These are phyloP conservation scores for Tiliqua scincoides DNA, from an alignment of 2,113 vertebrate species.

Conservation along the genomic window DNA sequence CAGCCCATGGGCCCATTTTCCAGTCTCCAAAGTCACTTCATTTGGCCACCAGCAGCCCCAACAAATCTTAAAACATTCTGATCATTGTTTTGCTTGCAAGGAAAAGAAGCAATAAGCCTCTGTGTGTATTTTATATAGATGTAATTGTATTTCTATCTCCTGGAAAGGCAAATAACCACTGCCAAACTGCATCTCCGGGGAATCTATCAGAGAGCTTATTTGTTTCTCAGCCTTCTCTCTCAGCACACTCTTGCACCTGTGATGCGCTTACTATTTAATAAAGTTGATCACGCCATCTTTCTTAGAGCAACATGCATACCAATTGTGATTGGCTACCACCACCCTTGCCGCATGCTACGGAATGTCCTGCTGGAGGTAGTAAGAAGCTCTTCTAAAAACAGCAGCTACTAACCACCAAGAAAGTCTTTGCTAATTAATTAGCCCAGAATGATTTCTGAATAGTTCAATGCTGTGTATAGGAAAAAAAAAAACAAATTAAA, in stretches of 20 bases:
- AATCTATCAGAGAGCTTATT: too few species aligned
- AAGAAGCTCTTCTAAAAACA: neutral
- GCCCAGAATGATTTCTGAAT: neutral
- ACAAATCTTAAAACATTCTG: neutral
- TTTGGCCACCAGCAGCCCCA: neutral
- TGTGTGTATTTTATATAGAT: too few species aligned
- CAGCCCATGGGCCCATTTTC: neutral
- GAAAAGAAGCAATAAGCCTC: neutral
- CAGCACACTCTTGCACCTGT: neutral
- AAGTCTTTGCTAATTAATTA: slow-evolving; percentile 9
- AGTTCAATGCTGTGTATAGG: slow-evolving; percentile 6
- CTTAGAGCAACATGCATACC: too few species aligned
- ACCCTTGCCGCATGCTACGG: too few species aligned
- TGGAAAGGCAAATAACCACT: too few species aligned
- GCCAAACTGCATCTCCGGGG: too few species aligned
- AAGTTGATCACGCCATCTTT: too few species aligned
- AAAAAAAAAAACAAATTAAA: slow-evolving; percentile 29
- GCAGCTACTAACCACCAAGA: neutral
- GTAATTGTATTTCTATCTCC: too few species aligned
- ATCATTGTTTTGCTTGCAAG: neutral
- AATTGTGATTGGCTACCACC: too few species aligned
- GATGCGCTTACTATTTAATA: too few species aligned
- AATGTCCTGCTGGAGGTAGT: too few species aligned
- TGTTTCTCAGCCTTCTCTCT: too few species aligned
- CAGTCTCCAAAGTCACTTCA: neutral